Evolutionary conservation across 2,113 vertebrate species (phyloP), one percentile per base, ranked within the genome.

Genomic region (Marmota flaviventris): DNA sequence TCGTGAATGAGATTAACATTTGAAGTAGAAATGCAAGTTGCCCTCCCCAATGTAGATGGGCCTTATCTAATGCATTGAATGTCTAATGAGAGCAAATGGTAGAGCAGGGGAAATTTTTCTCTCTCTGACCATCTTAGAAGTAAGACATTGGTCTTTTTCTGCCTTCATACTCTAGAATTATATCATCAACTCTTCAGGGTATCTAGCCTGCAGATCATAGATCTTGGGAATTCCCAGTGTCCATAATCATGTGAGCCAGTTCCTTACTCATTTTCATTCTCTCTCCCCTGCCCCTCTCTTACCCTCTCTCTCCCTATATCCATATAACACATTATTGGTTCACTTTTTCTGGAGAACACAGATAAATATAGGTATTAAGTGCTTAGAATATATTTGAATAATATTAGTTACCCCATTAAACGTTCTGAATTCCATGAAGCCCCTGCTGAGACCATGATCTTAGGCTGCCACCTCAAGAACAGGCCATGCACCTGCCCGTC

Each of bases 391-490:
- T 73, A 45, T 90, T 95, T 56, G 18, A 63, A n/a, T 12, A 79
- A 92, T 78, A n/a, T 76, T 25, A 85, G 69, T 69, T 73, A 79
- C 12, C 67, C 25, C 69, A 58, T 77, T 39, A 88, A 92, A 77
- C 42, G 84, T 96, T 88, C 95, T 67, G 48, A 97, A 27, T 13
- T 22, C 39, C 61, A 89, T 45, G 8, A 73, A 91, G 67, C 1
- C 9, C 91, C 78, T 86, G 58, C 69, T 17, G 22, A 58, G 11
- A 70, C n/a, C 20, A 51, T 25, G 5, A 39, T 63, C 32, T 75
- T 84, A 79, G 27, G 12, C 34, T 91, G 48, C 25, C 16, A 70
- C 24, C 45, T 85, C 37, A 39, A 24, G n/a, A 89, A 79, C n/a
- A 63, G n/a, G 24, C 18, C 39, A 2, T 13, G 8, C 18, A 56